Conservation (phyloP, 2,797 vertebrate species). For the Tachyglossus aculeatus region DNA sequence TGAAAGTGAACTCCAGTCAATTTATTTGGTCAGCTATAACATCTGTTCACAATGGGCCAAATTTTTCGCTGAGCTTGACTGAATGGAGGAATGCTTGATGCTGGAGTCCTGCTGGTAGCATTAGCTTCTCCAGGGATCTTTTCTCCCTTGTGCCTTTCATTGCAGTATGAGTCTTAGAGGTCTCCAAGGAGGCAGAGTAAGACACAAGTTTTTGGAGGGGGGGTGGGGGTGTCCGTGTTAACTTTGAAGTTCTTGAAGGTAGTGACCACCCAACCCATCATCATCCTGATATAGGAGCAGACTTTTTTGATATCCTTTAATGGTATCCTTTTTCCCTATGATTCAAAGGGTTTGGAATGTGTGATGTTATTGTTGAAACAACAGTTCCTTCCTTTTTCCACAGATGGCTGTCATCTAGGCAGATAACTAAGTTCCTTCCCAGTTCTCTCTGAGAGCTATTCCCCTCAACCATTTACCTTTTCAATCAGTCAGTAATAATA, state of each 20-base stretch:
- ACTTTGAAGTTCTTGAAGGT: not conserved
- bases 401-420: not conserved
- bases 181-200: not conserved
- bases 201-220: too few relatives aligned
- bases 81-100: not conserved
- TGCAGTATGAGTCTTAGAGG: not conserved
- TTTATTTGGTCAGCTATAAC: not conserved
- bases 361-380: not conserved
- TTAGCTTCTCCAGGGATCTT: not conserved
- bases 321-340: not conserved
- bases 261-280: not conserved
- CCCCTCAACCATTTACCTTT: not conserved
- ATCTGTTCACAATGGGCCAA: not conserved
- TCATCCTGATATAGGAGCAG: not conserved
- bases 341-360: not conserved
- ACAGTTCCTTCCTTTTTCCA: not conserved
- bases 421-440: not conserved
- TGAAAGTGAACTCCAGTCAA: not conserved
- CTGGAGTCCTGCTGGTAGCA: not conserved
- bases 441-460: not conserved
- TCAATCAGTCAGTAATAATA: too few relatives aligned
- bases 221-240: not conserved
- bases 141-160: not conserved
- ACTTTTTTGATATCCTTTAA: not conserved
- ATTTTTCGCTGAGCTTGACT: too few relatives aligned